phyloP scores from a whole-genome alignment of 1,140 invertebrate species.

The Colletes gigas region DNA sequence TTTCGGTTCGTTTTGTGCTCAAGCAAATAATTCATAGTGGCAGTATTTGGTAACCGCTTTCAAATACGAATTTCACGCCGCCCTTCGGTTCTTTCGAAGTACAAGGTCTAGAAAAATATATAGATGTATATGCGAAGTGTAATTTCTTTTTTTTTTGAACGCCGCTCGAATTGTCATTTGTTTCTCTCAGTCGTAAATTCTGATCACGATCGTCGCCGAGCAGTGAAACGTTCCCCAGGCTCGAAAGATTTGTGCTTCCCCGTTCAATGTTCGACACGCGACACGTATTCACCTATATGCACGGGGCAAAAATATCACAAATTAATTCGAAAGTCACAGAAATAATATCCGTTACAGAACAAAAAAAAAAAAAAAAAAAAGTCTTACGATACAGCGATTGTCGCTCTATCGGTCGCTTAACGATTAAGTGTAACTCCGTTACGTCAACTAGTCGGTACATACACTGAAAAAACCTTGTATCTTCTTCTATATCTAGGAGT shows the following conservation, averaged over 20 bases:
- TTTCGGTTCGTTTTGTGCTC: not conserved
- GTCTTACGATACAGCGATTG: not conserved
- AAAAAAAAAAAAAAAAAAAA: too few species aligned
- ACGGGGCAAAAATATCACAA: conserved; percentile 32
- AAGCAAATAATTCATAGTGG: not conserved
- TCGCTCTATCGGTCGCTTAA: not conserved
- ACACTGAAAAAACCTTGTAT: not conserved
- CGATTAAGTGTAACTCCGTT: conserved; percentile 15
- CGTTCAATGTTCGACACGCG: not conserved
- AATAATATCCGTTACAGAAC: not conserved
- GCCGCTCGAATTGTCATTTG: not conserved
- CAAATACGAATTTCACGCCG: not conserved
- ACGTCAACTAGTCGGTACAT: not conserved
- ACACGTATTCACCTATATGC: not conserved
- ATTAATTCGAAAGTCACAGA: conserved; percentile 23
- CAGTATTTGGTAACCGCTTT: not conserved
- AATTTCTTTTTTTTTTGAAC: not conserved
- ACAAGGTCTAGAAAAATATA: conserved; percentile 37
- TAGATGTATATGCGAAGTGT: not conserved
- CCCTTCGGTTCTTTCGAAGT: not conserved
- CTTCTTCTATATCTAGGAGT: not conserved
- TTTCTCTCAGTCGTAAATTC: not conserved
- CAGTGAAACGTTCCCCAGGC: not conserved
- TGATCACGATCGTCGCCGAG: not conserved
- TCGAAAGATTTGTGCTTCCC: not conserved